These are phyloP conservation scores for Operophtera brumata DNA, from an alignment of 2,888 invertebrate genomes.

Conservation along the genomic window DNA sequence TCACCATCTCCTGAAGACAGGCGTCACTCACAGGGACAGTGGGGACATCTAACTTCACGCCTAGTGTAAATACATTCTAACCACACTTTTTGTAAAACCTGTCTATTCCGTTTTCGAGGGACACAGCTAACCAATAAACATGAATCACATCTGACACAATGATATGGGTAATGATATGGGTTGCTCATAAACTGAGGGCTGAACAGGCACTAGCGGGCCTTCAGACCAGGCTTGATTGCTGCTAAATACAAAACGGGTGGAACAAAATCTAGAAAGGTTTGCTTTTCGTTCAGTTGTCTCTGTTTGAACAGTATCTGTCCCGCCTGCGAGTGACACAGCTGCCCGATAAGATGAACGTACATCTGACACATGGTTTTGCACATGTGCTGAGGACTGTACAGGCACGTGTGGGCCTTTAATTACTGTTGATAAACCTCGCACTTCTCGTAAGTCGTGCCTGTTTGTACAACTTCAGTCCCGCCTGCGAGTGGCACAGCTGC, in stretches of 20 bases:
- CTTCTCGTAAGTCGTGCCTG: conserved; percentile 87
- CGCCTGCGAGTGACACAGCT: conserved; percentile 86
- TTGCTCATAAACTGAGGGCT: conserved; percentile 93
- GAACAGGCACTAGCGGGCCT: too few relatives aligned
- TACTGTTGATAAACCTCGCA: too few relatives aligned
- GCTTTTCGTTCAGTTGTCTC: conserved; percentile 88
- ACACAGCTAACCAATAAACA: conserved; percentile 93
- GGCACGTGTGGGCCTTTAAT: conserved; percentile 91
- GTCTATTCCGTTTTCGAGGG: conserved; percentile 85
- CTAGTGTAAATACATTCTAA: not conserved
- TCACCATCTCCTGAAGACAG: too few relatives aligned
- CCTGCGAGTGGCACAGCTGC: conserved; percentile 86
- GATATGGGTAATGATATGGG: too few relatives aligned
- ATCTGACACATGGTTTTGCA: conserved; percentile 94
- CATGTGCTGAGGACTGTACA: conserved; percentile 94
- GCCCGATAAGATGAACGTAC: conserved; percentile 96
- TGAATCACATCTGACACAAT: conserved; percentile 95
- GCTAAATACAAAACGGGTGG: conserved; percentile 78
- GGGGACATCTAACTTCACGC: too few relatives aligned
- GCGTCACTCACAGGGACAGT: too few relatives aligned
- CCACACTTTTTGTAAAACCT: conserved; percentile 87
- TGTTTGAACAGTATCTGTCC: conserved; percentile 87
- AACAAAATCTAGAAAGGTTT: conserved; percentile 42
- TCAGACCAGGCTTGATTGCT: conserved; percentile 83
- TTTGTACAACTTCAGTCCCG: conserved; percentile 86